Evolutionary conservation across 2,797 vertebrate species (phyloP), one percentile per base, ranked within the genome.

Genomic region (Momotus momota): DNA sequence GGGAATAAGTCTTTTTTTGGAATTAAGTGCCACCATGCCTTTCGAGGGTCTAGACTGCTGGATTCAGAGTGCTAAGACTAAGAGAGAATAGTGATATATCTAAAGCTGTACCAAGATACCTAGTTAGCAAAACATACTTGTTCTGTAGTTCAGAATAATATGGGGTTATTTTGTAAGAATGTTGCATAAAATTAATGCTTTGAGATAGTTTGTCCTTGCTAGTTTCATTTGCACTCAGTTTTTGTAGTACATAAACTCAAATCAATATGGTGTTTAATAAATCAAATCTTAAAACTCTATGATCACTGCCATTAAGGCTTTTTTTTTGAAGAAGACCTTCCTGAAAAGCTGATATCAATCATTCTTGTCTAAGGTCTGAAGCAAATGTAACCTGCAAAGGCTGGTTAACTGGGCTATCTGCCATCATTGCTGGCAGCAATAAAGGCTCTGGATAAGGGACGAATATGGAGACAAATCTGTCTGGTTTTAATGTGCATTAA

Each of bases 331-430:
- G 77, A 94, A 61, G 84, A 54, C 40, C 58, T 93, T 54, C 33
- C 38, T 86, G 61, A 90, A 96, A 93, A 94, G 51, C 87, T 94
- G 62, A 84, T 96, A 93, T 94, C 96, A 96, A 86, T 94, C 85
- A 94, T 90, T 92, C 66, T 94, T 86, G 22, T 88, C 58, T 86
- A 74, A 90, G 94, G 85, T 94, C 93, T 94, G 85, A 95, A 94
- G 89, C 70, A 91, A 95, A 90, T 93, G 82, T 90, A 97, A 95
- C 95, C 91, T 97, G 87, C 66, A 94, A 96, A 94, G 93, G 71
- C 91, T 96, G 94, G 91, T 94, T 58, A 91, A 77, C 93, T 97
- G 96, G 95, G 94, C 95, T 96, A 94, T 91, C 87, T 96, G 93
- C 94, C 95, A 95, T 96, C 93, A 40, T 80, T 91, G 87, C 93